Conservation (phyloP, 2,888 invertebrate genomes). For the Hyalella azteca region DNA sequence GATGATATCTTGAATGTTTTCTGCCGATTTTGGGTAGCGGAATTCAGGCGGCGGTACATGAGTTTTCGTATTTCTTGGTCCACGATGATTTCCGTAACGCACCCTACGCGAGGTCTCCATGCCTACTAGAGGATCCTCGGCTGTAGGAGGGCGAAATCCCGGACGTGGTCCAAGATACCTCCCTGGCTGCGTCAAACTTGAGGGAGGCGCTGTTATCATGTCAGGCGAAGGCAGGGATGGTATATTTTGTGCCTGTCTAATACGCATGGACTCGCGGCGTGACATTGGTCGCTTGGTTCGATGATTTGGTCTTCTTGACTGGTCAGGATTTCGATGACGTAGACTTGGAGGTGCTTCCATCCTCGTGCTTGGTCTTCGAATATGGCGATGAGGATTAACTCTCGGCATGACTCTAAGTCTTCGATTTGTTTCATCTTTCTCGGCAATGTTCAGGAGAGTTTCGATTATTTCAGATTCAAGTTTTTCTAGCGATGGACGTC, state of each 20-base stretch:
- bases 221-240: background rate
- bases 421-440: background rate
- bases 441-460: conserved; percentile 19
- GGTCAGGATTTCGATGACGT: background rate
- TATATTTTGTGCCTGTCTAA: background rate
- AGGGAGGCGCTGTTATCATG: background rate
- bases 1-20: conserved; percentile 37
- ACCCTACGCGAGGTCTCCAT: background rate
- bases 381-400: background rate
- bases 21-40: conserved; percentile 20
- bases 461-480: conserved; percentile 25
- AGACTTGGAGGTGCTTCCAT: background rate
- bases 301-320: background rate
- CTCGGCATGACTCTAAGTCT: background rate
- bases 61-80: background rate
- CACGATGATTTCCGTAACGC: conserved; percentile 15
- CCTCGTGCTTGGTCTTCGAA: conserved; percentile 5
- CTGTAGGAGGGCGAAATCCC: no score
- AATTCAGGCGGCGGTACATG: conserved; percentile 27
- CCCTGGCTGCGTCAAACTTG: background rate
- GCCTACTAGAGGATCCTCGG: background rate
- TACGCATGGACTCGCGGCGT: background rate
- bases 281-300: background rate
- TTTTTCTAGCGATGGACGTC: conserved; percentile 16
- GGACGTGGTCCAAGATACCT: background rate